phyloP scores from a whole-genome alignment of 2,113 vertebrate species.

The Triplophysa dalaica region DNA sequence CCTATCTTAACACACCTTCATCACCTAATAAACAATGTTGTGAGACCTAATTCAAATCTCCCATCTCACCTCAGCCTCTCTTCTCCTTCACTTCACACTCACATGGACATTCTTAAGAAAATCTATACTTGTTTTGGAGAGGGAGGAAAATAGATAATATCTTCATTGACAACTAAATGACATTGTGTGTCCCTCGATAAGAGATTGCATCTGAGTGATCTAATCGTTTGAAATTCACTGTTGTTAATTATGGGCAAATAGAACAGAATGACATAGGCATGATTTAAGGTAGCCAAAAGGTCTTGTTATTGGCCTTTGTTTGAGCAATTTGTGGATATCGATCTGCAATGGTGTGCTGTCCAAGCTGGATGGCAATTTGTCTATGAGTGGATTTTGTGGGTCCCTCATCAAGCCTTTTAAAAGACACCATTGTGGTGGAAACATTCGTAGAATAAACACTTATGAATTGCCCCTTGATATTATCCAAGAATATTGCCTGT shows the following conservation, averaged over 20 bases:
- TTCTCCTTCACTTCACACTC: constrained; percentile 35
- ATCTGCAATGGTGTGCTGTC: constrained; percentile 18
- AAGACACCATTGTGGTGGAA: background rate
- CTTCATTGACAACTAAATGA: constrained; percentile 57
- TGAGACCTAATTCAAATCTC: background rate
- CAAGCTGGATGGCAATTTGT: constrained; percentile 24
- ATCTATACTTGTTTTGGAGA: constrained; percentile 55
- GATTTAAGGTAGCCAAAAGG: constrained; percentile 39
- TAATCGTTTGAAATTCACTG: constrained; percentile 53
- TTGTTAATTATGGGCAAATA: constrained; percentile 49
- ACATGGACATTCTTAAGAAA: constrained; percentile 57
- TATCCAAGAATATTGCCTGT: background rate
- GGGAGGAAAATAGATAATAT: constrained; percentile 54
- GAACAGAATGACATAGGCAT: constrained; percentile 41
- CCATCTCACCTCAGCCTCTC: background rate
- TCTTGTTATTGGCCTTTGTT: constrained; percentile 40
- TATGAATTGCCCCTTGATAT: background rate
- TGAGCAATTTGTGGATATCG: constrained; percentile 37
- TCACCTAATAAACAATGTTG: background rate
- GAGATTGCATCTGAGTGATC: constrained; percentile 61
- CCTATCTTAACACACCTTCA: background rate
- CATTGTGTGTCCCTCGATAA: constrained; percentile 60
- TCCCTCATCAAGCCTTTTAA: constrained; percentile 22
- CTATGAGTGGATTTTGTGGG: constrained; percentile 19
- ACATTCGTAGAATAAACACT: constrained; percentile 4